Conservation (phyloP, 2,888 invertebrate genomes). For the Tipula helvola region DNA sequence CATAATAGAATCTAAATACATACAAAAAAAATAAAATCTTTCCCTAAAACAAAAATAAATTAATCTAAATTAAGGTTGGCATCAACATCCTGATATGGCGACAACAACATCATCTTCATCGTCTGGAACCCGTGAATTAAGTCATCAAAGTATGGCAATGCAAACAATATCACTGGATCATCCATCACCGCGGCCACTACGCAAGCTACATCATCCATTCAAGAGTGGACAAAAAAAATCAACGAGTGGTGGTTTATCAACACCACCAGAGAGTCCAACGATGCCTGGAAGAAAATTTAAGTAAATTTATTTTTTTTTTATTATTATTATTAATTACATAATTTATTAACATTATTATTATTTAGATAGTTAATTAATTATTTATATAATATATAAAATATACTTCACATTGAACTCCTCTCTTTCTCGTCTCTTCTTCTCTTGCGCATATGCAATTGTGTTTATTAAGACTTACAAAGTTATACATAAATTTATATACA, state of each 20-base stretch:
- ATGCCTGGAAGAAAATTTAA: slow-evolving; percentile 32
- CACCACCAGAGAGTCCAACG: slow-evolving; percentile 32
- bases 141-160: slow-evolving; percentile 17
- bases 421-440: neutral
- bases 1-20: neutral
- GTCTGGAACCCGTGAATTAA: slow-evolving; percentile 9
- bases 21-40: neutral
- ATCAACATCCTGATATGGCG: slow-evolving; percentile 29
- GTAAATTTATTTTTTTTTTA: slow-evolving; percentile 17
- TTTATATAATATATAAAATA: neutral
- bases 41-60: neutral
- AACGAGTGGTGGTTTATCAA: slow-evolving; percentile 12
- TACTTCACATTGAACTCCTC: neutral
- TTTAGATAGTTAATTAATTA: neutral
- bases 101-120: slow-evolving; percentile 13
- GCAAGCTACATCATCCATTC: slow-evolving; percentile 29
- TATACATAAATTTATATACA: neutral
- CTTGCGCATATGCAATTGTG: neutral
- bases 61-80: slow-evolving; percentile 26
- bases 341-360: neutral
- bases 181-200: slow-evolving; percentile 29
- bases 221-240: slow-evolving; percentile 21
- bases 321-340: neutral
- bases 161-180: slow-evolving; percentile 28
- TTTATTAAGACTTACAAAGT: slow-evolving; percentile 4